Base-by-base conservation (phyloP, 2,113 vertebrate species). In the Cyanocitta stelleri region DNA sequence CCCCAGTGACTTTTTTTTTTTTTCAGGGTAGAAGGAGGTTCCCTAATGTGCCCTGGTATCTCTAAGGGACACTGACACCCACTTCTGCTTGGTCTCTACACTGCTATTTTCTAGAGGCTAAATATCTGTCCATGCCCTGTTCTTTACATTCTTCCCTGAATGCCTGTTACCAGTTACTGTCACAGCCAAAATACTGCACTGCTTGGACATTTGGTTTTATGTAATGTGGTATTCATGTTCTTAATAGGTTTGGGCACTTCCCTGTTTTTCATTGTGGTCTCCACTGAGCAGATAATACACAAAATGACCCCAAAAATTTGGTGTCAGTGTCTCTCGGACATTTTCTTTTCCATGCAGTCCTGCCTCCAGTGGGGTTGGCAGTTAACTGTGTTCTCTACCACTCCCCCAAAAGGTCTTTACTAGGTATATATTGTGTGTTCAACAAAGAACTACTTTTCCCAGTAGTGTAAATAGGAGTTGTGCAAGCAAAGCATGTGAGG, bases 231-330 rank as follows among this genome's bases (percentile, higher is more conserved):
- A 16, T 74, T 86, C 35, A 52, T 29, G 29, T 64, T 64, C 61
- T 74, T 68, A 24, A 2, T 54, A 86, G 61, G 43, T 84, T 68
- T 90, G 39, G 79, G 41, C 37, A 26, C 16, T 78, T 84, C 69
- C 20, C 46, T 90, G 52, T 11, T 90, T 91, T 81, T 88, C 52
- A 41, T 56, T 88, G 41, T 86, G 56, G 44, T 84, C 72, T 88
- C 43, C 76, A 33, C 56, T 49, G 69, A 69, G 30, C 13, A 92
- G 48, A 30, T 72, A 76, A 63, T 46, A 43, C 22, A 24, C 26
- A 64, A 85, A 94, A 75, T 1, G 8, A 84, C 68, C 63, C 62
- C n/a, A 74, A 33, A 86, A 83, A 56, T 75, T 22, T 23, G 18
- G 4, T 3, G 3, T 39, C 55, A 63, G 21, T 41, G 21, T 64